These are phyloP conservation scores for Glareola pratincola DNA, from an alignment of 2,113 vertebrate genomes.

Conservation along the genomic window DNA sequence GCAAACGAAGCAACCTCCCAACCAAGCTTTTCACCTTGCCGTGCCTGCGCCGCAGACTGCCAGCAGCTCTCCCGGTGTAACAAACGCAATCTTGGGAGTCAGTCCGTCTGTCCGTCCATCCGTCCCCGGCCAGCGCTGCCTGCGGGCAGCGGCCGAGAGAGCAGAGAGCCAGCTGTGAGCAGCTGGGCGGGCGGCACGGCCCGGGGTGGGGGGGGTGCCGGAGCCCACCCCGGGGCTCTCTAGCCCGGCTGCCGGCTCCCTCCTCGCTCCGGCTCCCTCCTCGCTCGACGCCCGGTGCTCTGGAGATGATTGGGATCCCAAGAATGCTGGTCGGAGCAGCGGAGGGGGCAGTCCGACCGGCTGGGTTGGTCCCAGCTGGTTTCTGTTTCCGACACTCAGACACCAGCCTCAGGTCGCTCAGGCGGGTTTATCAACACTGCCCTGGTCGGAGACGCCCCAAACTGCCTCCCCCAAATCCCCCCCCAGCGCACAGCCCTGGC, in stretches of 20 bases:
- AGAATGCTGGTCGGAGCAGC: slow-evolving; percentile 32
- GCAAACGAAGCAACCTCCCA: background rate
- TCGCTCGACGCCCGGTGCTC: background rate
- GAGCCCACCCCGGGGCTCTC: slow-evolving; percentile 14
- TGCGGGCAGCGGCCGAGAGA: background rate
- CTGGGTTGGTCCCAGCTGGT: slow-evolving; percentile 64
- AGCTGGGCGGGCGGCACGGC: background rate
- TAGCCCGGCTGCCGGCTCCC: background rate
- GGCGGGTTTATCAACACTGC: slow-evolving; percentile 19
- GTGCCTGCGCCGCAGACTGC: background rate
- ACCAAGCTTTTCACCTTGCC: slow-evolving; percentile 6
- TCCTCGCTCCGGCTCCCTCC: background rate
- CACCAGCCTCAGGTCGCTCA: slow-evolving; percentile 43
- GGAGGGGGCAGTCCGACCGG: slow-evolving; percentile 64
- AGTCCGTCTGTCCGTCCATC: background rate
- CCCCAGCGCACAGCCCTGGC: too few relatives aligned
- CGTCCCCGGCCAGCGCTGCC: background rate
- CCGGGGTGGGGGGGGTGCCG: background rate
- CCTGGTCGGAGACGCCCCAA: background rate
- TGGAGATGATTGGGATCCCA: slow-evolving; percentile 45
- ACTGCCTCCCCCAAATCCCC: background rate
- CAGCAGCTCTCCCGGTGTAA: background rate
- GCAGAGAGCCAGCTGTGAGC: background rate
- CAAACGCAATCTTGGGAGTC: background rate
- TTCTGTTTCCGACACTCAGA: slow-evolving; percentile 64